Evolutionary conservation across 2,797 vertebrate species (phyloP).

Genomic region (Sebastes cheni): DNA sequence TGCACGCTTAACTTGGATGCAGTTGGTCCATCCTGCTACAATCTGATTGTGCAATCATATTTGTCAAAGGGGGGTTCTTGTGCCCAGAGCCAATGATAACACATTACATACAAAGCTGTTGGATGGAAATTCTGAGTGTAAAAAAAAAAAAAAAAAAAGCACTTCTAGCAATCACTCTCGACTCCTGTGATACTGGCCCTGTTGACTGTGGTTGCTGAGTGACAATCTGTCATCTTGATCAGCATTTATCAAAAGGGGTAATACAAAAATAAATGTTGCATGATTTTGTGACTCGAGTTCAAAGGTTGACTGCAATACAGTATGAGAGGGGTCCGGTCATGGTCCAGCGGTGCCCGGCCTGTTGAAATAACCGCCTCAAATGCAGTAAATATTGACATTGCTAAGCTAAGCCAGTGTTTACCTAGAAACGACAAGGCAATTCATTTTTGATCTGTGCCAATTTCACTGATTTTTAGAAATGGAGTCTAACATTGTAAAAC

Average conservation of each 20-base stretch:
- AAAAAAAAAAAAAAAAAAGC: slow-evolving; percentile 17
- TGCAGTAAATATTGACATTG: slow-evolving; percentile 80
- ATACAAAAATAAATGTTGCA: slow-evolving; percentile 20
- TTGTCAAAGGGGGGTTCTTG: slow-evolving; percentile 60
- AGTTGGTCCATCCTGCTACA: slow-evolving; percentile 53
- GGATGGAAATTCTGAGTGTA: slow-evolving; percentile 44
- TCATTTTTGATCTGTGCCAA: slow-evolving; percentile 50
- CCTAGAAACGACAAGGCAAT: slow-evolving; percentile 44
- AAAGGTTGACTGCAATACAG: slow-evolving; percentile 51
- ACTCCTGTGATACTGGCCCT: slow-evolving; percentile 21
- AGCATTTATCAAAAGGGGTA: slow-evolving; percentile 40
- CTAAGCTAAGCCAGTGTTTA: slow-evolving; percentile 73
- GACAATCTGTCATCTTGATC: slow-evolving; percentile 65
- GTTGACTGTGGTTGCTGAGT: slow-evolving; percentile 63
- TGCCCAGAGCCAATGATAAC: slow-evolving; percentile 71
- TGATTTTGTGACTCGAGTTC: slow-evolving; percentile 50
- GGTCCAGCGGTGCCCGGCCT: slow-evolving; percentile 42
- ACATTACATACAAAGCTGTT: slow-evolving; percentile 60
- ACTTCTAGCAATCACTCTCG: slow-evolving; percentile 1
- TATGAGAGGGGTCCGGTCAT: slow-evolving; percentile 43
- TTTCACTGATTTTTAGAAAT: slow-evolving; percentile 27
- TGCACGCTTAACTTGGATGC: slow-evolving; percentile 54
- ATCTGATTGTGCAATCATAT: slow-evolving; percentile 66
- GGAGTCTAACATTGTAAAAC: slow-evolving; percentile 16
- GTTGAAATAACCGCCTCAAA: slow-evolving; percentile 69